Conservation (phyloP, 2,113 vertebrate genomes). For the Ascaphus truei region DNA sequence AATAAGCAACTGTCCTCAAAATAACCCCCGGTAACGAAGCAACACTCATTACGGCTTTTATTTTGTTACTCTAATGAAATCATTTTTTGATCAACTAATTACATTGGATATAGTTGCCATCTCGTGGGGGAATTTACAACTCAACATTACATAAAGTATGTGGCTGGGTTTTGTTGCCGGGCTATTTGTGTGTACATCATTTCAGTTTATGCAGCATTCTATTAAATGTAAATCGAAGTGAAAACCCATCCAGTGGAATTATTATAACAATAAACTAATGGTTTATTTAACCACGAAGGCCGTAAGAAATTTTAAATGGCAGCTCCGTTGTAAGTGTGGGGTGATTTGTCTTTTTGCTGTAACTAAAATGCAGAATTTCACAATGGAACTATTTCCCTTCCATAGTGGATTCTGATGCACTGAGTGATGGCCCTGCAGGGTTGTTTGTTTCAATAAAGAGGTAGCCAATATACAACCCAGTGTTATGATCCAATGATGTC, state of each 20-base stretch:
- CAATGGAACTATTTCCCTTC: too few relatives aligned
- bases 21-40: background rate
- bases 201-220: slow-evolving; percentile 1
- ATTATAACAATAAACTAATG: slow-evolving; percentile 2
- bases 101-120: background rate
- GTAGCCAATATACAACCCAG: too few relatives aligned
- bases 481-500: too few relatives aligned
- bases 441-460: too few relatives aligned
- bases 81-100: slow-evolving; percentile 4
- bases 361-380: too few relatives aligned
- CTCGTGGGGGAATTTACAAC: background rate
- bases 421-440: too few relatives aligned
- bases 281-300: background rate
- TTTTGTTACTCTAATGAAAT: background rate
- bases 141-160: background rate
- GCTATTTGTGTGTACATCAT: background rate
- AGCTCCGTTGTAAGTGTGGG: too few relatives aligned
- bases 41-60: background rate
- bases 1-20: background rate
- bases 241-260: background rate
- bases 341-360: too few relatives aligned
- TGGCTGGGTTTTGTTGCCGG: background rate
- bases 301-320: background rate
- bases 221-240: slow-evolving; percentile 7
- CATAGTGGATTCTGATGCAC: too few relatives aligned